Evolutionary conservation across 2,113 vertebrate genomes (phyloP).

Genomic region (Scomber colias): DNA sequence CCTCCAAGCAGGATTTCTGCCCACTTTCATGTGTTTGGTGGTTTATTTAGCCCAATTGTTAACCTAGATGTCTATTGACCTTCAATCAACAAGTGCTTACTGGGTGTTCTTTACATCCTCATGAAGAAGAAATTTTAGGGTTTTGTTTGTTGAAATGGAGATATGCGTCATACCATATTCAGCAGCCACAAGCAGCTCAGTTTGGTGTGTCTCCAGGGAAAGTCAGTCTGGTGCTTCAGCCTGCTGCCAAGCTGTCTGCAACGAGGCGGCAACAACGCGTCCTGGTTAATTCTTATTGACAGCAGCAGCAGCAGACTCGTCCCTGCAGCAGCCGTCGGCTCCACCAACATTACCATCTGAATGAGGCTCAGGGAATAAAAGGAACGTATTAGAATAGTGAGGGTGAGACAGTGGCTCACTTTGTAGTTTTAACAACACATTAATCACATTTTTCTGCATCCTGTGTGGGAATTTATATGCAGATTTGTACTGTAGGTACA

Average conservation of each 20-base stretch:
- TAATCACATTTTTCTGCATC: conserved; percentile 23
- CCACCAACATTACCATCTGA: conserved; percentile 45
- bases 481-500: background rate
- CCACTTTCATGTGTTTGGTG: background rate
- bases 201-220: conserved; percentile 7
- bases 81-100: background rate
- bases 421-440: conserved; percentile 33
- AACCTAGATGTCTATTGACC: background rate
- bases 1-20: background rate
- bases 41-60: background rate
- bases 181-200: background rate
- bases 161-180: background rate
- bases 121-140: background rate
- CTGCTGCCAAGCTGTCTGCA: conserved; percentile 35
- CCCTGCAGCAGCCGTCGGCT: conserved; percentile 17
- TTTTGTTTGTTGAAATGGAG: background rate
- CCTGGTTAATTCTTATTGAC: conserved; percentile 57
- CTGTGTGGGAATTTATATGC: conserved; percentile 15
- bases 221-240: background rate
- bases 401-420: background rate
- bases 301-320: conserved; percentile 48
- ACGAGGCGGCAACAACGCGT: conserved; percentile 32
- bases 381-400: conserved; percentile 8
- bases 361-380: conserved; percentile 17
- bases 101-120: background rate